A percentile compares a stretch with the other conserved stretches of the same genome.
Conservation (phyloP, 2,888 invertebrate genomes). For the Charanyca ferruginea region DNA sequence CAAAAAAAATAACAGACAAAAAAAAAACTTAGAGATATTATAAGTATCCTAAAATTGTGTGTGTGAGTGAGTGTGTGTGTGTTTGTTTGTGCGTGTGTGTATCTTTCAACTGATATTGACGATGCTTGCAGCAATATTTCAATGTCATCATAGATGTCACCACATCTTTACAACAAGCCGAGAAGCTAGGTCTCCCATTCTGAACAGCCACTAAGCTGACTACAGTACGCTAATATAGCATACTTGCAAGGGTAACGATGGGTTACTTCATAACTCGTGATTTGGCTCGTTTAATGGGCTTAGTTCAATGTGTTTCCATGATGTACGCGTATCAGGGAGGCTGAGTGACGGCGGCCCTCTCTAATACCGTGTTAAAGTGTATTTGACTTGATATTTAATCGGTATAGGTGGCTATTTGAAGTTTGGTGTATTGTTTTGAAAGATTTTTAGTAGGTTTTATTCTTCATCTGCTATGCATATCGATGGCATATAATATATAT, state of each 20-base stretch:
- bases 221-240: conserved; percentile 73
- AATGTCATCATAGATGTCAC: too few relatives aligned
- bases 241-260: conserved; percentile 79
- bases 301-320: conserved; percentile 74
- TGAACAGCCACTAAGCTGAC: conserved; percentile 69
- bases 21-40: too few relatives aligned
- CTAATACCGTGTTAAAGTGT: conserved; percentile 26
- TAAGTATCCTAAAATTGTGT: too few relatives aligned
- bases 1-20: too few relatives aligned
- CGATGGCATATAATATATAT: too few relatives aligned
- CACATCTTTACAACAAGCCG: too few relatives aligned
- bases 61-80: too few relatives aligned
- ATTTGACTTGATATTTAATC: conserved; percentile 21
- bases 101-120: too few relatives aligned
- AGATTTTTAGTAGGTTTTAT: neutral
- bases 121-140: too few relatives aligned
- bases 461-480: too few relatives aligned
- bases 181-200: conserved; percentile 43
- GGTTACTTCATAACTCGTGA: conserved; percentile 85
- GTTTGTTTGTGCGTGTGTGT: too few relatives aligned
- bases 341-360: conserved; percentile 45
- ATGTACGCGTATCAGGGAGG: conserved; percentile 51
- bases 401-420: conserved; percentile 3
- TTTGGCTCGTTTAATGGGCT: conserved; percentile 80
- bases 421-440: neutral